Conservation (phyloP, 1,140 invertebrate genomes). For the Steinernema feltiae region DNA sequence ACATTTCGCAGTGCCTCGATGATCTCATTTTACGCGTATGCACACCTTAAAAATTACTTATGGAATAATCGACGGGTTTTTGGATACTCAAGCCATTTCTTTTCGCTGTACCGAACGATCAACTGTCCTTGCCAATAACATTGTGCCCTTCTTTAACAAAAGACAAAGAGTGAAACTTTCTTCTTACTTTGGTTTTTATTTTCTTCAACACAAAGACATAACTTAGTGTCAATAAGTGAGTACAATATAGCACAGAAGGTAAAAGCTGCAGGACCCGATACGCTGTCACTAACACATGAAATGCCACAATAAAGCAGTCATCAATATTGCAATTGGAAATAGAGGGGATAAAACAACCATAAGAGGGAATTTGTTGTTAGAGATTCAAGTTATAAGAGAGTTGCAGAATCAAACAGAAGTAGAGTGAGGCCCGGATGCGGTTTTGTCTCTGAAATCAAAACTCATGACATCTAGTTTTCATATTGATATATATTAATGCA, state of each 20-base stretch:
- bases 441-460: not conserved
- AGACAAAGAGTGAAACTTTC: too few species aligned
- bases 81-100: not conserved
- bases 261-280: conserved; percentile 7
- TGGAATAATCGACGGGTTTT: not conserved
- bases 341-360: too few species aligned
- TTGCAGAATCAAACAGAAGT: not conserved
- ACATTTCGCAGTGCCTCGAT: not conserved
- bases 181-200: not conserved
- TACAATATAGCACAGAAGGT: conserved; percentile 3
- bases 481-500: not conserved
- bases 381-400: not conserved
- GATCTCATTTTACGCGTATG: not conserved
- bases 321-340: too few species aligned
- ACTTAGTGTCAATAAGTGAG: not conserved
- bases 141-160: too few species aligned
- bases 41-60: not conserved
- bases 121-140: not conserved
- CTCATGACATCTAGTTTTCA: not conserved
- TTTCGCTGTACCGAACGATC: not conserved
- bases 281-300: not conserved
- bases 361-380: too few species aligned
- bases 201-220: not conserved
- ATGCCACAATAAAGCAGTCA: not conserved
- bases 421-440: not conserved